Evolutionary conservation across 2,797 vertebrate species (phyloP).

Genomic region (Coendou prehensilis): DNA sequence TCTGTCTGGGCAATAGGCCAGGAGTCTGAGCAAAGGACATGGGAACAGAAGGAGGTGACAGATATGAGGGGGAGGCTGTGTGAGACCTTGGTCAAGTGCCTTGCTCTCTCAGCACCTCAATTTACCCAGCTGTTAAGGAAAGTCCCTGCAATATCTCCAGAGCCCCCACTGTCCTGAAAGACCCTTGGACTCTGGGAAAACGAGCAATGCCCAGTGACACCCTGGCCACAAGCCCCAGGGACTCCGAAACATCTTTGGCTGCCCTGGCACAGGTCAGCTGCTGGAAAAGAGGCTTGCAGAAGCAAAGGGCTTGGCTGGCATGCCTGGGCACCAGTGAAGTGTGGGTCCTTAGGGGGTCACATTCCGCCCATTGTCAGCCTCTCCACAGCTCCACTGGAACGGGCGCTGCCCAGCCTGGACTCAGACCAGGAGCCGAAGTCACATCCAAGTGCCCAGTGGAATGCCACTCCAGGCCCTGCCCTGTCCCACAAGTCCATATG

Average conservation of each 20-base stretch:
- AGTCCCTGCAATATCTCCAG: conserved; percentile 59
- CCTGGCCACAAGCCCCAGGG: conserved; percentile 49
- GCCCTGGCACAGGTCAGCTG: conserved; percentile 46
- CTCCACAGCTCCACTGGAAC: conserved; percentile 14
- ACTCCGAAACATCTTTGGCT: conserved; percentile 74
- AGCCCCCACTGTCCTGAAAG: not conserved
- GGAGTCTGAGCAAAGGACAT: conserved; percentile 60
- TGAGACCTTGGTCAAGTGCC: conserved; percentile 74
- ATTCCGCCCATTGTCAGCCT: conserved; percentile 50
- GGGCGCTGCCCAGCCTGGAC: conserved; percentile 5
- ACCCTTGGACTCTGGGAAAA: conserved; percentile 68
- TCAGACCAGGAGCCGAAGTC: not conserved
- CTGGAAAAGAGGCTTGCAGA: conserved; percentile 61
- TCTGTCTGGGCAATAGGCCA: conserved; percentile 71
- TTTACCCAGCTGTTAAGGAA: conserved; percentile 56
- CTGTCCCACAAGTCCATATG: not conserved
- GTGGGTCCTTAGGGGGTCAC: conserved; percentile 59
- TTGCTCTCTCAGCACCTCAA: conserved; percentile 59
- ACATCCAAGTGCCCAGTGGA: conserved; percentile 44
- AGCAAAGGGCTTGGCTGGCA: conserved; percentile 29
- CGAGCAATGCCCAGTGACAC: conserved; percentile 30
- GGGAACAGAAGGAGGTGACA: conserved; percentile 61
- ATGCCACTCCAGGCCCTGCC: conserved; percentile 48
- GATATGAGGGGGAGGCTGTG: not conserved
- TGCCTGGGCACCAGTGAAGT: conserved; percentile 75